Percentiles rank a stretch among this genome's conserved stretches.
phyloP scores from a whole-genome alignment of 2,888 invertebrate genomes.

The Dioctria rufipes region DNA sequence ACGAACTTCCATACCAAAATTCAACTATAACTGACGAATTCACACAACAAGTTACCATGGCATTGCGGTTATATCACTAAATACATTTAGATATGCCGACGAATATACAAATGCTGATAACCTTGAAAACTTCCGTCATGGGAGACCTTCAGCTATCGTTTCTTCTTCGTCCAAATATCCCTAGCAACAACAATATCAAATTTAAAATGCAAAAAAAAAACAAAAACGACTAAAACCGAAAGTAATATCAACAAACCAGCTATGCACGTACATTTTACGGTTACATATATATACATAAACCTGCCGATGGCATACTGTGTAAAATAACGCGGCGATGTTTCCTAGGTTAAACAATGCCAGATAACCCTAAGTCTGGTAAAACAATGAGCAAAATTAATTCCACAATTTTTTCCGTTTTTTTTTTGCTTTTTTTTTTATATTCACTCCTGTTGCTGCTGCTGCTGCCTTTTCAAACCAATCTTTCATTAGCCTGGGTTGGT shows the following conservation, averaged over 20 bases:
- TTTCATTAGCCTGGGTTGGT: too few relatives aligned
- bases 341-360: conserved; percentile 30
- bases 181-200: conserved; percentile 1
- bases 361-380: conserved; percentile 31
- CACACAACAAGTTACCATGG: too few relatives aligned
- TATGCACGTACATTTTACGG: neutral
- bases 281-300: neutral
- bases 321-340: neutral
- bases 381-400: conserved; percentile 46
- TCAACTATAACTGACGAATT: too few relatives aligned
- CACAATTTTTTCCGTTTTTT: conserved; percentile 9
- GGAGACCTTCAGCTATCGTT: conserved; percentile 23
- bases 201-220: conserved; percentile 7
- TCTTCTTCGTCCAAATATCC: neutral
- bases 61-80: too few relatives aligned
- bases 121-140: conserved; percentile 33
- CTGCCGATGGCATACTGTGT: too few relatives aligned
- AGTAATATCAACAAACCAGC: neutral
- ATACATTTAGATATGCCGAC: too few relatives aligned
- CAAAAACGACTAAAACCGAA: neutral
- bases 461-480: neutral
- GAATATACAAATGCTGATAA: neutral
- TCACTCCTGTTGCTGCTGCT: neutral
- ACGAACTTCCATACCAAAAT: too few relatives aligned
- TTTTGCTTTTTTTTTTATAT: conserved; percentile 1